Evolutionary conservation across 2,888 invertebrate species (phyloP).

Genomic region (Anthoptus insignis): DNA sequence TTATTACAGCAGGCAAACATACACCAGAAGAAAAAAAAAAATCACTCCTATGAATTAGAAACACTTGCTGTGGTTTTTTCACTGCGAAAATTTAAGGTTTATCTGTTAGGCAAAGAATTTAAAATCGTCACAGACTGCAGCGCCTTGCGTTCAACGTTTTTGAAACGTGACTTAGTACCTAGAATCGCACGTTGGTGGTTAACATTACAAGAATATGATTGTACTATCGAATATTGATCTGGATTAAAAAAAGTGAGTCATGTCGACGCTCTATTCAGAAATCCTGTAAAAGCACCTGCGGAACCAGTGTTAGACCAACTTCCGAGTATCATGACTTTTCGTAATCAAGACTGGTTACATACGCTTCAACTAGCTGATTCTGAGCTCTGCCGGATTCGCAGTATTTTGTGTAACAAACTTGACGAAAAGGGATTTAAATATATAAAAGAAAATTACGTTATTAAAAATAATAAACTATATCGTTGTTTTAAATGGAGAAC

Average conservation of each 20-base stretch:
- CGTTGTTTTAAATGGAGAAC: constrained; percentile 41
- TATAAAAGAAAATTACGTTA: constrained; percentile 44
- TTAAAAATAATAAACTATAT: constrained; percentile 46
- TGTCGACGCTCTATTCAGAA: constrained; percentile 26
- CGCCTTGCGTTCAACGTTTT: constrained; percentile 40
- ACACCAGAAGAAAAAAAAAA: too few relatives aligned
- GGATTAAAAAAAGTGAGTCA: constrained; percentile 36
- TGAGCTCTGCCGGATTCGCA: constrained; percentile 39
- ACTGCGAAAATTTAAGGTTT: constrained; percentile 37
- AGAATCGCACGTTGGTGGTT: constrained; percentile 42
- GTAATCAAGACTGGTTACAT: constrained; percentile 39
- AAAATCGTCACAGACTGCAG: constrained; percentile 43
- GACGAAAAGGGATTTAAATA: constrained; percentile 38
- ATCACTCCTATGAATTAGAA: constrained; percentile 50
- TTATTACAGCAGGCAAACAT: constrained; percentile 47
- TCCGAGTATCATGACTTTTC: constrained; percentile 37
- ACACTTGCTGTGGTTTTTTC: constrained; percentile 47
- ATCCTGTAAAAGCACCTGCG: neutral
- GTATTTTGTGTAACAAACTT: constrained; percentile 33
- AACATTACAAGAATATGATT: constrained; percentile 34
- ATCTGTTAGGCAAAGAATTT: constrained; percentile 37
- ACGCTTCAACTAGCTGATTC: constrained; percentile 41
- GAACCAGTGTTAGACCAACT: constrained; percentile 2
- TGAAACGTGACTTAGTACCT: constrained; percentile 37
- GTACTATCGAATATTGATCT: constrained; percentile 30